Conservation (phyloP, 2,113 vertebrate genomes). For the Dendrocopos noguchii region DNA sequence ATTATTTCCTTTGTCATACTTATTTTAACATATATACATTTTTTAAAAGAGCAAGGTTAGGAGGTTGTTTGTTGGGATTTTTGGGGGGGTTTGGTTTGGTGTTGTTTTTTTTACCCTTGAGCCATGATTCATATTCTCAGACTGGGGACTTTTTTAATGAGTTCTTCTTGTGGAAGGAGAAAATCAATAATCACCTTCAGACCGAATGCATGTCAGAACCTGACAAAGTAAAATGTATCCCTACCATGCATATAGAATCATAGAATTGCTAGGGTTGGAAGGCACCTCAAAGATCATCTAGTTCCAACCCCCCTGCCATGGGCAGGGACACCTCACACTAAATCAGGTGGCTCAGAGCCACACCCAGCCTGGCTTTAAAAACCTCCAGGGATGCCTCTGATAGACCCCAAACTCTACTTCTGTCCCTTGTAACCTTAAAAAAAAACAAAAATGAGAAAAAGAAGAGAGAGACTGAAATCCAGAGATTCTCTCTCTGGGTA, state of each 20-base stretch:
- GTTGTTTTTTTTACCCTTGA: not conserved
- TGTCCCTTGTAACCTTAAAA: not conserved
- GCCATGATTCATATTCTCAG: not conserved
- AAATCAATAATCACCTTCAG: slow-evolving; percentile 27
- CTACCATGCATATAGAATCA: not conserved
- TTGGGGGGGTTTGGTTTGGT: not conserved
- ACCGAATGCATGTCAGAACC: slow-evolving; percentile 9
- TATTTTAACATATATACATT: not conserved
- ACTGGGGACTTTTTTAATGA: not conserved
- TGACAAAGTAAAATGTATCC: slow-evolving; percentile 4
- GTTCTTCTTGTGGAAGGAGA: slow-evolving; percentile 2
- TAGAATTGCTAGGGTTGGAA: too few relatives aligned
- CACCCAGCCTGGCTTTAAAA: too few relatives aligned
- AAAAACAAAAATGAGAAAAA: not conserved
- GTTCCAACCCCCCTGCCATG: too few relatives aligned
- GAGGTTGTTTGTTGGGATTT: too few relatives aligned
- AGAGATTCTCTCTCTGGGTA: not conserved
- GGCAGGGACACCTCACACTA: too few relatives aligned
- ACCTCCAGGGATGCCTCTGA: not conserved
- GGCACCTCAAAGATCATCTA: too few relatives aligned
- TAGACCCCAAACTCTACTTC: not conserved
- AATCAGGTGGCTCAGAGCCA: too few relatives aligned
- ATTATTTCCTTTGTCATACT: not conserved
- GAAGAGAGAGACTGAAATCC: not conserved
- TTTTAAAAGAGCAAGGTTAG: not conserved